Evolutionary conservation across 92 coral and sea anemone genomes (phyloP).

Genomic region (Phymanthus crucifer): DNA sequence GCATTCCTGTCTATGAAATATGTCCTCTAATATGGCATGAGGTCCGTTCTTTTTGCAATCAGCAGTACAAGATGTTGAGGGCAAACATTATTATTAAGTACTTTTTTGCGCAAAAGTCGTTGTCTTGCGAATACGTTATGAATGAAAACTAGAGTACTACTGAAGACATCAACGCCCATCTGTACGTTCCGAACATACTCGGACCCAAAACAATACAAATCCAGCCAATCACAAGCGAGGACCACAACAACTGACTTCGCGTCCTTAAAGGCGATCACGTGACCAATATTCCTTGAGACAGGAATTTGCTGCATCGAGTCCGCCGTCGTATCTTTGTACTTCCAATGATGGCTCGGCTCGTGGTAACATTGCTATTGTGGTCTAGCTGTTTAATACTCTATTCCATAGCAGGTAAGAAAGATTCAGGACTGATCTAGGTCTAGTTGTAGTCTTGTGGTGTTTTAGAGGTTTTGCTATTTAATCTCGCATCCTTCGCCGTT

Average conservation of each 20-base stretch:
- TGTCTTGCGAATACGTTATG: too few relatives aligned
- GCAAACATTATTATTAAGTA: too few relatives aligned
- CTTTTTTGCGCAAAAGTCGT: too few relatives aligned
- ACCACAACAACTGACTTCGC: conserved; percentile 16
- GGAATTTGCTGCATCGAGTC: conserved; percentile 38
- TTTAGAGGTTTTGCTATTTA: not conserved
- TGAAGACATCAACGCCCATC: conserved; percentile 11
- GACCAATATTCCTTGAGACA: conserved; percentile 14
- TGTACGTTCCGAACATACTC: conserved; percentile 30
- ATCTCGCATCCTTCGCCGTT: conserved; percentile 1
- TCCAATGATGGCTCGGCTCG: conserved; percentile 34
- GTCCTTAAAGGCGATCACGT: conserved; percentile 34
- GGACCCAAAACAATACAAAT: conserved; percentile 6
- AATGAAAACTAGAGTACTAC: not conserved
- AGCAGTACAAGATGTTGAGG: too few relatives aligned
- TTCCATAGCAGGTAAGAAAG: conserved; percentile 40
- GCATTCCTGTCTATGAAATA: too few relatives aligned
- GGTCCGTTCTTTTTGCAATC: too few relatives aligned
- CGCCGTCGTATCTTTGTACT: conserved; percentile 18
- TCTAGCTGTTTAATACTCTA: conserved; percentile 10
- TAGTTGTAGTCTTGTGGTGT: not conserved
- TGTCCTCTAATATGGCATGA: too few relatives aligned
- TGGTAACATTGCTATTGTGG: conserved; percentile 26
- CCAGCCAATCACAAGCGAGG: conserved; percentile 31
- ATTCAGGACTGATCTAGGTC: not conserved